Evolutionary conservation across 2,113 vertebrate species (phyloP).

Genomic region (Symphodus melops): DNA sequence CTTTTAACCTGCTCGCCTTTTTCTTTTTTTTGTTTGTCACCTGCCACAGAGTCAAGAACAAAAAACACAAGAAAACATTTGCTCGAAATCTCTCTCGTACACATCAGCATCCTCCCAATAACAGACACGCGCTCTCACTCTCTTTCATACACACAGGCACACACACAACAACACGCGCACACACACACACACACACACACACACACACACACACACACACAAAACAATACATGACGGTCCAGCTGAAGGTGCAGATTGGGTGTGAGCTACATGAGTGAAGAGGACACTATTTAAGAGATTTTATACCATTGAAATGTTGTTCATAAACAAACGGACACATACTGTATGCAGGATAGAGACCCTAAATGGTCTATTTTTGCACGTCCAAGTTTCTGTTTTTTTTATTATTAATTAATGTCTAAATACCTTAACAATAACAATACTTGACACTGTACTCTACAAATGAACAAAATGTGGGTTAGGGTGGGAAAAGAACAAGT

Average conservation of each 20-base stretch:
- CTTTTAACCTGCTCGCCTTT: slow-evolving; percentile 25
- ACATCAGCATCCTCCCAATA: background rate
- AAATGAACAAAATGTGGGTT: background rate
- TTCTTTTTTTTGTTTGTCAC: slow-evolving; percentile 16
- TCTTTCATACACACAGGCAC: too few species aligned
- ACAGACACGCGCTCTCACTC: background rate
- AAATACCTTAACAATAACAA: too few species aligned
- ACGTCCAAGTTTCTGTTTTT: background rate
- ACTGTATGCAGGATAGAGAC: slow-evolving; percentile 2
- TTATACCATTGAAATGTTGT: background rate
- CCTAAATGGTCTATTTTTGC: slow-evolving; percentile 17
- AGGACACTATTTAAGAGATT: background rate
- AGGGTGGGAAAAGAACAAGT: background rate
- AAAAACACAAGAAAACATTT: slow-evolving; percentile 11
- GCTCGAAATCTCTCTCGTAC: slow-evolving; percentile 4
- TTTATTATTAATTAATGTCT: slow-evolving; percentile 24
- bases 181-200: too few species aligned
- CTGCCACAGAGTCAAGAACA: slow-evolving; percentile 22
- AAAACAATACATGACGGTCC: background rate
- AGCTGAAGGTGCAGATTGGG: slow-evolving; percentile 3
- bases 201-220: too few species aligned
- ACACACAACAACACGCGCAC: too few species aligned
- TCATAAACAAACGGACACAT: background rate
- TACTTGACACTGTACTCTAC: background rate
- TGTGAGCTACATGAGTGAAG: background rate